Evolutionary conservation across 2,113 vertebrate genomes (phyloP).

Genomic region (Australoheros scitulus): DNA sequence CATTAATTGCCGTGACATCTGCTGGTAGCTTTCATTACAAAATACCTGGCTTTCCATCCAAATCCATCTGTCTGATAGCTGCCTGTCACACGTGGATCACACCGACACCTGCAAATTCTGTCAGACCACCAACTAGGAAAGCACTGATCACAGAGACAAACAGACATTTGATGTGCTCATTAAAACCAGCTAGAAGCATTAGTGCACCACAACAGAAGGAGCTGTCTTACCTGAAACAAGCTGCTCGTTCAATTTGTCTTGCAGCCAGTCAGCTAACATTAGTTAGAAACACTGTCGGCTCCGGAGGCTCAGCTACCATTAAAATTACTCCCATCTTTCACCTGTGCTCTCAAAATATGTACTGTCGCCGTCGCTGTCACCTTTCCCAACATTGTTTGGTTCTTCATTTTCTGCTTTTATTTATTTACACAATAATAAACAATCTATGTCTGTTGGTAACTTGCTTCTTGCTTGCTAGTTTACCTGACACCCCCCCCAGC

Average conservation of each 20-base stretch:
- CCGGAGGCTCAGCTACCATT: background rate
- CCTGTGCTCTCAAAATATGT: background rate
- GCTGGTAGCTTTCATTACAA: background rate
- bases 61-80: conserved; percentile 2
- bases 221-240: conserved; percentile 13
- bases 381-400: background rate
- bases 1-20: conserved; percentile 13
- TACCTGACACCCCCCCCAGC: too few relatives aligned
- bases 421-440: background rate
- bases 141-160: background rate
- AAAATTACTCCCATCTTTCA: background rate
- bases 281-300: background rate
- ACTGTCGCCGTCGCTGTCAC: background rate
- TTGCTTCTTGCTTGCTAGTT: too few relatives aligned
- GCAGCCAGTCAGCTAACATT: background rate
- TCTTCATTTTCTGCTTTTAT: background rate
- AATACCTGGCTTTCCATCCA: background rate
- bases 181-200: background rate
- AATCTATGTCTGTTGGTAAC: too few relatives aligned
- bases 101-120: background rate
- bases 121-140: background rate
- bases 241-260: background rate
- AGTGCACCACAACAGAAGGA: background rate
- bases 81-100: background rate
- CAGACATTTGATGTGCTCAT: background rate